Evolutionary conservation across 2,113 vertebrate genomes (phyloP).

Genomic region (Pterocles burchelli): DNA sequence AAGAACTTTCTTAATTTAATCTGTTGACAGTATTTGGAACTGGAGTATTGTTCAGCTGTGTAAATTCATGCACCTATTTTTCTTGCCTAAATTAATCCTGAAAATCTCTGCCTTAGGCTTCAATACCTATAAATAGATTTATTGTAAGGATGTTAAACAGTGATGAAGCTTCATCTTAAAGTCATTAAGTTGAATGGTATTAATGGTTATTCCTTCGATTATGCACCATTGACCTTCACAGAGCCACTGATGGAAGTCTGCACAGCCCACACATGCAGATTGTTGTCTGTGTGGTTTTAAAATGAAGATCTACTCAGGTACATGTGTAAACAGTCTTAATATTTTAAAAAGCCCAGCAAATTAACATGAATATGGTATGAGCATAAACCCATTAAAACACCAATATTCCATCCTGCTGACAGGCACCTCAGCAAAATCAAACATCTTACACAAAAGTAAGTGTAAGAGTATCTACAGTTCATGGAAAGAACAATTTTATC

Average conservation of each 20-base stretch:
- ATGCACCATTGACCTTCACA: background rate
- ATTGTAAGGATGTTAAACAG: background rate
- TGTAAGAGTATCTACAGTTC: background rate
- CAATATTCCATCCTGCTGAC: background rate
- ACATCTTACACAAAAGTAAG: background rate
- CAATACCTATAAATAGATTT: background rate
- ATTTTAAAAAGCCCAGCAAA: background rate
- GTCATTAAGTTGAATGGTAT: background rate
- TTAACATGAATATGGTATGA: background rate
- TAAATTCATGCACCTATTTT: background rate
- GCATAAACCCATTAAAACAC: background rate
- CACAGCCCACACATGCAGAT: background rate
- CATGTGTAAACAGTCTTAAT: background rate
- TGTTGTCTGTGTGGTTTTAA: background rate
- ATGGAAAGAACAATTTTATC: background rate
- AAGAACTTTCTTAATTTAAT: background rate
- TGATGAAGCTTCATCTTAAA: background rate
- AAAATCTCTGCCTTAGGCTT: background rate
- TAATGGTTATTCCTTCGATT: background rate
- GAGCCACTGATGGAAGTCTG: background rate
- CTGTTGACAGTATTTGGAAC: background rate
- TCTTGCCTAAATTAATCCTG: background rate
- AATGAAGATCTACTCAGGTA: background rate
- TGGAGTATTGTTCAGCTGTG: background rate
- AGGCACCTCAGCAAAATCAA: background rate